Conservation (phyloP, 2,888 invertebrate species). For the Netelia inedita region DNA sequence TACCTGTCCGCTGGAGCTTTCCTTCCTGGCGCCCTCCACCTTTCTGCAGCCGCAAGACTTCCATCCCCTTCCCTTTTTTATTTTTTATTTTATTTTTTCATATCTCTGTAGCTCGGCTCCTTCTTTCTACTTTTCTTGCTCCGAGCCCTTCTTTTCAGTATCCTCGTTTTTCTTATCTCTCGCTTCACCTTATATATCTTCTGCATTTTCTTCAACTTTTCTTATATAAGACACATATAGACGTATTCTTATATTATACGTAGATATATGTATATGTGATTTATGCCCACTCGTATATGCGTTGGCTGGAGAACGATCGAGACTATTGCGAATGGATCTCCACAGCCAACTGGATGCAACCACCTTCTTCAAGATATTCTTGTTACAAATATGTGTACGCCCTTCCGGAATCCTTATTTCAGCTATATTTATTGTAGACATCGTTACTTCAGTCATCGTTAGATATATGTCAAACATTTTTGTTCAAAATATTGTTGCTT, state of each 20-base stretch:
- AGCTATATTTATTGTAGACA: too few relatives aligned
- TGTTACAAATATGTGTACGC: too few relatives aligned
- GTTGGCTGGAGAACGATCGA: not conserved
- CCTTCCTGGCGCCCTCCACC: constrained; percentile 12
- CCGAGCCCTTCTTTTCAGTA: not conserved
- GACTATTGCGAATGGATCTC: not conserved
- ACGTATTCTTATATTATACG: not conserved
- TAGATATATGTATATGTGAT: not conserved
- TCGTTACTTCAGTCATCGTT: too few relatives aligned
- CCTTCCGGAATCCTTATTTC: too few relatives aligned
- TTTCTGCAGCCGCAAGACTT: constrained; percentile 33
- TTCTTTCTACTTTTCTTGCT: constrained; percentile 4
- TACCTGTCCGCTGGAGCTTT: constrained; percentile 47
- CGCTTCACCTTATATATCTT: not conserved
- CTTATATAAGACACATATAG: not conserved
- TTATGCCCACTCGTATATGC: not conserved
- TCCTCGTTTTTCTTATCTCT: not conserved
- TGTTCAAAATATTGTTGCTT: too few relatives aligned
- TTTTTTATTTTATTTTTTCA: constrained; percentile 3
- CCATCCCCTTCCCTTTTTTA: constrained; percentile 14
- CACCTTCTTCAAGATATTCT: too few relatives aligned
- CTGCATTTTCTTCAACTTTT: not conserved
- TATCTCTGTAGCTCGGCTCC: not conserved
- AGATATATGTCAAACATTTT: too few relatives aligned
- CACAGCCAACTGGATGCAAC: too few relatives aligned